Base-by-base conservation (phyloP, 2,113 vertebrate species). In the Cinclus mexicanus region DNA sequence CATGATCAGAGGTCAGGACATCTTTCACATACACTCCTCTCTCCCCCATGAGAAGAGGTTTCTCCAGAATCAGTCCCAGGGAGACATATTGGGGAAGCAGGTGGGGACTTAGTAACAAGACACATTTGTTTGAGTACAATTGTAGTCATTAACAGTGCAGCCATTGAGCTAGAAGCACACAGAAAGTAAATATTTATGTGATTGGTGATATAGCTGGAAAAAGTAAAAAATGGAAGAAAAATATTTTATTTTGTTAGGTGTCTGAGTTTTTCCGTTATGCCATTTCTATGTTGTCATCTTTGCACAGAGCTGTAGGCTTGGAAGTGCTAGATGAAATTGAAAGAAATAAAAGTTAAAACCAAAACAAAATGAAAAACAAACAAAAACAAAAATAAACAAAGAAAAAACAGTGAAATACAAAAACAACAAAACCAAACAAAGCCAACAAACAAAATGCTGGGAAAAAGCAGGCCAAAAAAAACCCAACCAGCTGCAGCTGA, bases 171-270 rank as follows among this genome's bases (percentile, higher is more conserved):
- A 44, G 59, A 57, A 60, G 50, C 11, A 77, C 29, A 31, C 35
- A 83, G 47, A 77, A 85, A 70, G 55, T 37, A 94, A 95, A 93
- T 86, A 90, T 92, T 95, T 90, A 72, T 53, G 70, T 61, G 68
- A 41, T 49, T 47, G 63, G 8, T 5, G 9, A 80, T 80, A 52
- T 81, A 55, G 19, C 26, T 87, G 65, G 33, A 87, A 80, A 80
- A 91, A 78, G 12, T 63, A 18, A 60, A 56, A 86, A 95, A 86
- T 5, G 15, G 20, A 28, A 10, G 15, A 71, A 75, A 78, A 67
- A 1, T 7, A 24, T 35, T 72, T 47, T 18, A 5, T n/a, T 86
- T 85, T 60, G 29, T 71, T 64, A 64, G 10, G 14, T 83, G 22
- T 83, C 55, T 68, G 33, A 59, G 7, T 59, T 15, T 42, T 87